Base-by-base conservation (phyloP, 2,888 invertebrate genomes). In the Homarus gammarus region DNA sequence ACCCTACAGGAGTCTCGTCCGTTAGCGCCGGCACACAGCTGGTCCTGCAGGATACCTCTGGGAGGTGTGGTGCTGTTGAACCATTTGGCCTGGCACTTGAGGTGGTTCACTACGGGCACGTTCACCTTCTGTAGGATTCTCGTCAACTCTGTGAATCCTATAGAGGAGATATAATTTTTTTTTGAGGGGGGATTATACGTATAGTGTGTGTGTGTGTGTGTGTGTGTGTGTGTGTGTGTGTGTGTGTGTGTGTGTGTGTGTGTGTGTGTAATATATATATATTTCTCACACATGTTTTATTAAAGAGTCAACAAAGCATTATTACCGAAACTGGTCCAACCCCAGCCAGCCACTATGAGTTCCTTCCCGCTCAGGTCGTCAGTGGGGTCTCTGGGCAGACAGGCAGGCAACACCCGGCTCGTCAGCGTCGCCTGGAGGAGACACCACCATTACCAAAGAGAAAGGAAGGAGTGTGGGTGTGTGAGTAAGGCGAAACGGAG, bases 391-490 rank as follows among this genome's bases (percentile, higher is more conserved):
- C 31, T 56, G 12, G 89, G 87, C 1, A 91, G 87, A 36, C 91
- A 91, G n/a, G 91, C 87, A 5, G 91, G 91, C 51, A 91, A 31
- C 18, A 84, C 91, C 22, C 87, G 78, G 2, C 33, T 75, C 10
- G 91, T 91, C 44, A 91, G 64, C 68, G 38, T 22, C 12, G 79
- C 91, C 91, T 91, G 78, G n/a, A 40, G 38, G n/a, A n/a, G n/a
- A n/a, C n/a, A n/a, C n/a, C n/a, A n/a, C n/a, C n/a, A n/a, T n/a
- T n/a, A n/a, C n/a, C n/a, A n/a, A n/a, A n/a, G n/a, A n/a, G n/a
- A n/a, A n/a, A n/a, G n/a, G n/a, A n/a, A n/a, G n/a, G n/a, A n/a
- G n/a, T n/a, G n/a, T n/a, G n/a, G n/a, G n/a, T n/a, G n/a, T n/a
- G n/a, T n/a, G n/a, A n/a, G n/a, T n/a, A n/a, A n/a, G n/a, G n/a